phyloP scores from a whole-genome alignment of 2,888 invertebrate species.

The Drosophila eohydei region DNA sequence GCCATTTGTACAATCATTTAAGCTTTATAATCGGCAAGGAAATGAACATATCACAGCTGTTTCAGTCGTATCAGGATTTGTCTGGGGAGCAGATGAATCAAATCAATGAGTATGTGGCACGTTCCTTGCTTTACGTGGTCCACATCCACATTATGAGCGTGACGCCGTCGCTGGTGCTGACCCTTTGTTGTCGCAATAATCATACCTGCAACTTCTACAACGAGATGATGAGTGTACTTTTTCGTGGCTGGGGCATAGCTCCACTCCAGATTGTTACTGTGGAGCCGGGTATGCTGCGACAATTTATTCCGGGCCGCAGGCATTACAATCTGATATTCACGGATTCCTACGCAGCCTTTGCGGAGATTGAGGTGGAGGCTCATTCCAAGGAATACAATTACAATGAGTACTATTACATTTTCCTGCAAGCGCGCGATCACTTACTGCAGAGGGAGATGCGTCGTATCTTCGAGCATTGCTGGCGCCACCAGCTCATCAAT shows the following conservation, averaged over 20 bases:
- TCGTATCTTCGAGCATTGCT: slow-evolving; percentile 75
- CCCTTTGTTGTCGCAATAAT: slow-evolving; percentile 61
- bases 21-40: neutral
- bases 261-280: slow-evolving; percentile 70
- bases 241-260: slow-evolving; percentile 58
- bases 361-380: slow-evolving; percentile 63
- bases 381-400: slow-evolving; percentile 66
- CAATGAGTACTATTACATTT: slow-evolving; percentile 77
- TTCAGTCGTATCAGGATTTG: slow-evolving; percentile 51
- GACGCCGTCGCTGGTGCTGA: slow-evolving; percentile 67
- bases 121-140: slow-evolving; percentile 68
- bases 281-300: slow-evolving; percentile 15
- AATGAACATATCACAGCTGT: slow-evolving; percentile 74
- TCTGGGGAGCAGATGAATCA: slow-evolving; percentile 65
- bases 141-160: slow-evolving; percentile 60
- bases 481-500: slow-evolving; percentile 75
- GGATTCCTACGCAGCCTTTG: slow-evolving; percentile 75
- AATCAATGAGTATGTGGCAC: slow-evolving; percentile 68
- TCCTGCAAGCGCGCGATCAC: slow-evolving; percentile 68
- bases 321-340: slow-evolving; percentile 69
- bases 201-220: slow-evolving; percentile 72
- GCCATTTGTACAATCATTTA: slow-evolving; percentile 6
- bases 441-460: slow-evolving; percentile 64
- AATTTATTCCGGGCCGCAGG: slow-evolving; percentile 49
- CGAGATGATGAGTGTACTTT: slow-evolving; percentile 65